Evolutionary conservation across 2,888 invertebrate genomes (phyloP).

Genomic region (Eubasilissa splendida): DNA sequence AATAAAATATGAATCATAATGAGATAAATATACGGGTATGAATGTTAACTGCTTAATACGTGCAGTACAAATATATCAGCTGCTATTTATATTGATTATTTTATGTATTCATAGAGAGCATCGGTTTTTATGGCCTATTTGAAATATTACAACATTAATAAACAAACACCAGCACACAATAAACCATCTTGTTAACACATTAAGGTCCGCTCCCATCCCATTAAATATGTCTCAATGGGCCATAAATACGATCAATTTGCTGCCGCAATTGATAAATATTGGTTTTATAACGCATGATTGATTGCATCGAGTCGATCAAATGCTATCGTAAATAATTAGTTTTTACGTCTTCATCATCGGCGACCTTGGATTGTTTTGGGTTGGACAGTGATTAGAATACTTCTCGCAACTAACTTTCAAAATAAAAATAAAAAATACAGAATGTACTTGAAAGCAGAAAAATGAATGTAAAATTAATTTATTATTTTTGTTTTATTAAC

Average conservation of each 20-base stretch:
- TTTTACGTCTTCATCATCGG: not conserved
- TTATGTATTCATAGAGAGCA: not conserved
- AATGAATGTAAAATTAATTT: too few species aligned
- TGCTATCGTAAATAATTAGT: not conserved
- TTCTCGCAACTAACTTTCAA: too few species aligned
- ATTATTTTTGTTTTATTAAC: too few species aligned
- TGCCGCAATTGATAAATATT: constrained; percentile 18
- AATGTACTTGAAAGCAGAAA: too few species aligned
- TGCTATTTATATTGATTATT: too few species aligned
- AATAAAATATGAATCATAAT: too few species aligned
- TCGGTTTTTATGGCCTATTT: not conserved
- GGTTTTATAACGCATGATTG: not conserved
- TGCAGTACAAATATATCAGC: too few species aligned
- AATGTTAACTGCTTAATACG: too few species aligned
- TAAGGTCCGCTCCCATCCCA: constrained; percentile 17
- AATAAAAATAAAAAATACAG: too few species aligned
- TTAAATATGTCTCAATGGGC: constrained; percentile 8
- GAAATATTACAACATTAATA: constrained; percentile 9
- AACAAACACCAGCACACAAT: constrained; percentile 4
- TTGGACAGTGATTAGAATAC: too few species aligned
- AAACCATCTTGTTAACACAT: constrained; percentile 20
- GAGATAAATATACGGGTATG: too few species aligned
- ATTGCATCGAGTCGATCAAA: not conserved
- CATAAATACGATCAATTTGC: constrained; percentile 5
- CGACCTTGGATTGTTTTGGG: too few species aligned